These are phyloP conservation scores for Centruroides sculpturatus DNA, from an alignment of 1,140 invertebrate genomes.

Conservation along the genomic window DNA sequence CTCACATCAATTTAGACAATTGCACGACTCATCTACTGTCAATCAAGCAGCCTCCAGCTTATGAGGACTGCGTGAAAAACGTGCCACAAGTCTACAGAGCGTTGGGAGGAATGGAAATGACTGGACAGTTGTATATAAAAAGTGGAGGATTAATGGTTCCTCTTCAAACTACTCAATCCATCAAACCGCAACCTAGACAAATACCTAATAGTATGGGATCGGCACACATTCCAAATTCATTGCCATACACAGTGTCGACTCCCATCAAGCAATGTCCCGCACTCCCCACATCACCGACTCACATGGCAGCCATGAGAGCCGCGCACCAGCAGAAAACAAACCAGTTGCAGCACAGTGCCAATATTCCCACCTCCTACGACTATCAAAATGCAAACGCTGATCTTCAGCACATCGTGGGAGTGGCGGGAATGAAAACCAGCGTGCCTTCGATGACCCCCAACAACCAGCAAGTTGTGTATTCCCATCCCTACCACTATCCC, in stretches of 20 bases:
- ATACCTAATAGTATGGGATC: constrained; percentile 21
- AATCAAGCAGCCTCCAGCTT: constrained; percentile 62
- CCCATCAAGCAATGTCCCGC: constrained; percentile 56
- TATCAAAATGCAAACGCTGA: constrained; percentile 13
- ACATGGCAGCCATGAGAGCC: constrained; percentile 79
- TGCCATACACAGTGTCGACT: constrained; percentile 18
- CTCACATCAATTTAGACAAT: no score
- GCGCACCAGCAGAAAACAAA: constrained; percentile 64
- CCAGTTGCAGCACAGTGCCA: background rate
- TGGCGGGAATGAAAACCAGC: background rate
- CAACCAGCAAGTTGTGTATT: constrained; percentile 20
- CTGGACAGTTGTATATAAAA: constrained; percentile 6
- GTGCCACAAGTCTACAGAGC: background rate
- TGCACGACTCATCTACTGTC: constrained; percentile 2
- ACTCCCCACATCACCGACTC: constrained; percentile 81
- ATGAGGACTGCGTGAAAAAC: constrained; percentile 70
- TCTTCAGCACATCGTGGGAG: constrained; percentile 1
- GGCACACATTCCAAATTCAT: constrained; percentile 42
- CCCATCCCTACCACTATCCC: constrained; percentile 45
- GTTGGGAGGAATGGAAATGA: background rate
- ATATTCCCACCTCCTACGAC: constrained; percentile 19
- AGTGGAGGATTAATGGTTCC: constrained; percentile 11
- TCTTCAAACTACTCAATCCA: background rate
- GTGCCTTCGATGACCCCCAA: constrained; percentile 21
- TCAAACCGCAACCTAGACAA: constrained; percentile 61